phyloP scores from a whole-genome alignment of 2,888 invertebrate species.

The Rhingia rostrata region DNA sequence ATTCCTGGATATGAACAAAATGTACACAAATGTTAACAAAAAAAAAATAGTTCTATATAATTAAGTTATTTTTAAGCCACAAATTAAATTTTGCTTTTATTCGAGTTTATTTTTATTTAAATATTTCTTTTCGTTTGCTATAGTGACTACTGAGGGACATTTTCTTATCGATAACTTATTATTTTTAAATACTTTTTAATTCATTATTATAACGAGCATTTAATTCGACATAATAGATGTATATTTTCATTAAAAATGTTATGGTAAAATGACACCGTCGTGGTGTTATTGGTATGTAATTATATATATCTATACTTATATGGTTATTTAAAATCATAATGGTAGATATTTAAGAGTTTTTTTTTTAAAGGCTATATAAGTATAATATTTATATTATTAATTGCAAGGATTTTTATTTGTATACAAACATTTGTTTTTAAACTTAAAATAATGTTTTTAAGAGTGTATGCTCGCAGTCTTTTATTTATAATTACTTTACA shows the following conservation, averaged over 20 bases:
- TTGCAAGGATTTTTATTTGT: not conserved
- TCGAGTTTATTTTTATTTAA: slow-evolving; percentile 31
- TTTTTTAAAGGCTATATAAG: slow-evolving; percentile 24
- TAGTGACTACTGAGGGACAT: slow-evolving; percentile 60
- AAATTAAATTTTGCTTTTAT: slow-evolving; percentile 25
- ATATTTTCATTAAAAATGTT: slow-evolving; percentile 11
- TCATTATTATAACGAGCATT: slow-evolving; percentile 34
- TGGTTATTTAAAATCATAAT: slow-evolving; percentile 13
- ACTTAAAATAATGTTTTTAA: slow-evolving; percentile 46
- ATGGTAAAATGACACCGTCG: slow-evolving; percentile 32
- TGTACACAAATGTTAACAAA: slow-evolving; percentile 45
- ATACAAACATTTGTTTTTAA: slow-evolving; percentile 17
- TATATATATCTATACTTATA: slow-evolving; percentile 24
- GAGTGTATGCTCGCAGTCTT: slow-evolving; percentile 73
- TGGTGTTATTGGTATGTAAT: slow-evolving; percentile 29
- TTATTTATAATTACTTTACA: slow-evolving; percentile 58
- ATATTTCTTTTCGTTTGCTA: not conserved
- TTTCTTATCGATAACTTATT: slow-evolving; percentile 31
- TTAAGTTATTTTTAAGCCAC: slow-evolving; percentile 15
- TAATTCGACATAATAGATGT: slow-evolving; percentile 1
- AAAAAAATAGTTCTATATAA: slow-evolving; percentile 14
- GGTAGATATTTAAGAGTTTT: slow-evolving; percentile 29
- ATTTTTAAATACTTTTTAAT: slow-evolving; percentile 7
- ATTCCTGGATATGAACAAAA: slow-evolving; percentile 72
- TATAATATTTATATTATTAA: slow-evolving; percentile 7